Conservation (phyloP, 2,797 vertebrate genomes). For the Dromococcyx pavoninus region DNA sequence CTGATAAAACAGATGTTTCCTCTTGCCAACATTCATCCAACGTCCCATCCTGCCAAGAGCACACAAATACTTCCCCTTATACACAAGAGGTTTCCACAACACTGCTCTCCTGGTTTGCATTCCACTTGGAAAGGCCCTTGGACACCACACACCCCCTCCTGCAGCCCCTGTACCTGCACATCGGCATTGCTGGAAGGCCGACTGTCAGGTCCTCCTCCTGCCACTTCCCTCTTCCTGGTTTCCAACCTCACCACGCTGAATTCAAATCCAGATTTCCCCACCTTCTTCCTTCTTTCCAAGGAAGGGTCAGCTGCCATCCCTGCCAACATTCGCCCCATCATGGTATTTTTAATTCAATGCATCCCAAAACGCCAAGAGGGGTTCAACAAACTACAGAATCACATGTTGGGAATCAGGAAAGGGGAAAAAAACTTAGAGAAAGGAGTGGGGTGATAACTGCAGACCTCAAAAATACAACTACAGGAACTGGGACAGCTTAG, state of each 20-base stretch:
- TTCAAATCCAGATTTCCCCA: not conserved
- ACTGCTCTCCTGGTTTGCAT: not conserved
- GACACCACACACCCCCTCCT: no score
- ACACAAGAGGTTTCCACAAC: not conserved
- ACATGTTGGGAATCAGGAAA: not conserved
- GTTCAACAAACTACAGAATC: not conserved
- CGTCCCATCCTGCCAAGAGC: not conserved
- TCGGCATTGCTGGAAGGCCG: not conserved
- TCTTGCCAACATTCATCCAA: not conserved
- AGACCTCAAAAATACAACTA: not conserved
- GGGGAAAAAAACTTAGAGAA: not conserved
- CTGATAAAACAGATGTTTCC: not conserved
- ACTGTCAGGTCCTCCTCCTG: not conserved
- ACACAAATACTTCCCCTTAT: accelerated
- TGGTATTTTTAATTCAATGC: not conserved
- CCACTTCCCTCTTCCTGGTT: not conserved
- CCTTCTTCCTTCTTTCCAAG: not conserved
- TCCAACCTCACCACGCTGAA: not conserved
- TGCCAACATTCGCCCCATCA: accelerated
- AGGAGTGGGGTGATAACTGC: accelerated
- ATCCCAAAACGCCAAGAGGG: not conserved
- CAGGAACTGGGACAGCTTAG: not conserved
- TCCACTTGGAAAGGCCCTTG: not conserved
- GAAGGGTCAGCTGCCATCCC: not conserved
- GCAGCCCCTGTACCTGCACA: not conserved